Percentiles rank a stretch among this genome's conserved stretches.
phyloP scores from a whole-genome alignment of 1,140 invertebrate genomes.

The Eciton burchellii region DNA sequence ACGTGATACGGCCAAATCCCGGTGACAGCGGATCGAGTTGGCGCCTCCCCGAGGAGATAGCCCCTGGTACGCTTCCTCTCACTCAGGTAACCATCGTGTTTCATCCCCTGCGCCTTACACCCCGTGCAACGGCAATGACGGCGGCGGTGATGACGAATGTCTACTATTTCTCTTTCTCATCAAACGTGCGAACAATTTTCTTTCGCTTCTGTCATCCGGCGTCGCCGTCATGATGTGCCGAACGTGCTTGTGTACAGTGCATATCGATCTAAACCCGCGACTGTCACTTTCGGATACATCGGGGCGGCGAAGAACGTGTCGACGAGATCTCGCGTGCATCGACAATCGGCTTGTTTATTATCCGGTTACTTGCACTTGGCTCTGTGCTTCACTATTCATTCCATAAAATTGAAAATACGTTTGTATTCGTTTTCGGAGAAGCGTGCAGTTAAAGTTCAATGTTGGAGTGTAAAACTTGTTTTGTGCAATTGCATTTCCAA shows the following conservation, averaged over 20 bases:
- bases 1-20: constrained; percentile 1
- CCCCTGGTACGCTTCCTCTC: constrained; percentile 27
- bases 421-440: too few relatives aligned
- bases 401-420: too few relatives aligned
- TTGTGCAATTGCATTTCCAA: too few relatives aligned
- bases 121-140: neutral
- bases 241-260: constrained; percentile 77
- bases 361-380: too few relatives aligned
- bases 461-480: too few relatives aligned
- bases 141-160: constrained; percentile 1
- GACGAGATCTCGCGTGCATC: constrained; percentile 9
- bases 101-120: neutral
- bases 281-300: constrained; percentile 72
- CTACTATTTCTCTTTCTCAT: neutral
- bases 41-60: constrained; percentile 18
- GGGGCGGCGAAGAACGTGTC: constrained; percentile 36
- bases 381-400: too few relatives aligned
- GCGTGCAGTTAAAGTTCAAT: too few relatives aligned
- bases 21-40: constrained; percentile 21
- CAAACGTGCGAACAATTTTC: neutral
- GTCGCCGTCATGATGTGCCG: constrained; percentile 60
- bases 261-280: constrained; percentile 81
- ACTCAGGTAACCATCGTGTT: constrained; percentile 25
- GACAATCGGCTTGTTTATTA: neutral
- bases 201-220: neutral